Evolutionary conservation across 1,140 invertebrate species (phyloP).

Genomic region (Listronotus bonariensis): DNA sequence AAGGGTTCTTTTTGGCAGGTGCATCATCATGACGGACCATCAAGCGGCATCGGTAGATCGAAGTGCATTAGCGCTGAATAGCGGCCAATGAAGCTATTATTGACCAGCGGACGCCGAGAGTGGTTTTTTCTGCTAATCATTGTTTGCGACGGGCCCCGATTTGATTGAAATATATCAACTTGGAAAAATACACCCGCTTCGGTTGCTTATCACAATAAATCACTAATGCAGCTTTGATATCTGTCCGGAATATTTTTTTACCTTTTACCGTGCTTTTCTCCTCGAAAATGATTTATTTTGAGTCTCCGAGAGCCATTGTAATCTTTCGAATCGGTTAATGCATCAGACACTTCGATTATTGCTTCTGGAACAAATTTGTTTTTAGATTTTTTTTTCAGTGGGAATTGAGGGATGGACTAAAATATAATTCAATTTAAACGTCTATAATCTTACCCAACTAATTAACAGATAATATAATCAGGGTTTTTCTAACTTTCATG

Average conservation of each 20-base stretch:
- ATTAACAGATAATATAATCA: no score
- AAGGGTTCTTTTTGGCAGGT: slow-evolving; percentile 40
- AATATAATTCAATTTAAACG: no score
- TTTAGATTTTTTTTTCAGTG: no score
- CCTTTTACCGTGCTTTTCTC: slow-evolving; percentile 37
- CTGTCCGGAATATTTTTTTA: slow-evolving; percentile 46
- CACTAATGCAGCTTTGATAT: slow-evolving; percentile 47
- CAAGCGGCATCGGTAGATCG: slow-evolving; percentile 21
- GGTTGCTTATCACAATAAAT: slow-evolving; percentile 51
- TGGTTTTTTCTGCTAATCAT: slow-evolving; percentile 51
- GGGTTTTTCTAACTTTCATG: no score
- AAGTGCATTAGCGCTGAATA: slow-evolving; percentile 48
- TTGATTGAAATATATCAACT: slow-evolving; percentile 53
- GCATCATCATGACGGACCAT: slow-evolving; percentile 28
- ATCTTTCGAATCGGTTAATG: slow-evolving; percentile 6
- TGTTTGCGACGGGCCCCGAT: slow-evolving; percentile 47
- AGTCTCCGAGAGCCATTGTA: slow-evolving; percentile 30
- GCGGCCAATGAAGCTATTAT: slow-evolving; percentile 49
- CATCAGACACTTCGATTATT: slow-evolving; percentile 24
- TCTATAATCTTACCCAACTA: no score
- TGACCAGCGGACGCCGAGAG: slow-evolving; percentile 48
- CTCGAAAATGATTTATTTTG: slow-evolving; percentile 48
- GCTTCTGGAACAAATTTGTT: no score
- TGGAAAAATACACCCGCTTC: slow-evolving; percentile 46
- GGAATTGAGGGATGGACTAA: no score